These are phyloP conservation scores for Euthynnus affinis DNA, from an alignment of 2,797 vertebrate genomes.

Conservation along the genomic window DNA sequence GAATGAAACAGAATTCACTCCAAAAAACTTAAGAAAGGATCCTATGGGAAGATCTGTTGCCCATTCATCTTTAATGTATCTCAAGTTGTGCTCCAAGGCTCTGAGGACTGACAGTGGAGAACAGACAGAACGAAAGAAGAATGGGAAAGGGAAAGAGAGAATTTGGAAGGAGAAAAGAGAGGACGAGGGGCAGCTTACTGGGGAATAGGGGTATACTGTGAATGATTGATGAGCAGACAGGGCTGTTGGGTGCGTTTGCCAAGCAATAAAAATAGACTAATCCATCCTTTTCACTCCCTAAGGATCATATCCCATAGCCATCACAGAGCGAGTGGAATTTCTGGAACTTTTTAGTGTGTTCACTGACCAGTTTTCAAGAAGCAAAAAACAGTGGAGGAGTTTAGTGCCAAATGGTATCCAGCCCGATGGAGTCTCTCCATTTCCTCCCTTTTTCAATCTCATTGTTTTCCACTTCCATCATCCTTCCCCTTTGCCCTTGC, in stretches of 20 bases:
- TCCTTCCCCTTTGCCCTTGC: constrained; percentile 22
- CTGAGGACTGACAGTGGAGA: constrained; percentile 67
- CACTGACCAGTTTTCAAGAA: constrained; percentile 69
- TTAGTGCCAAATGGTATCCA: constrained; percentile 56
- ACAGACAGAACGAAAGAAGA: constrained; percentile 68
- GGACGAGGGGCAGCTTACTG: constrained; percentile 73
- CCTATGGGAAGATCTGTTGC: constrained; percentile 67
- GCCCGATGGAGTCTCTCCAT: constrained; percentile 51
- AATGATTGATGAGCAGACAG: constrained; percentile 89
- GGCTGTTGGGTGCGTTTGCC: constrained; percentile 77
- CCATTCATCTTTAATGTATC: constrained; percentile 84
- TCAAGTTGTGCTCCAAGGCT: constrained; percentile 70
- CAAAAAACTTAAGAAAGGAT: constrained; percentile 63
- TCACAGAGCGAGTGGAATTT: constrained; percentile 56
- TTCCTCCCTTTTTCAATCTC: constrained; percentile 35
- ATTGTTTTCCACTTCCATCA: constrained; percentile 25
- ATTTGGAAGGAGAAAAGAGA: constrained; percentile 67
- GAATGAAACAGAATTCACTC: constrained; percentile 62
- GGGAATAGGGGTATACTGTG: constrained; percentile 82
- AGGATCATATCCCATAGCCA: constrained; percentile 67
- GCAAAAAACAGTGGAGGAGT: constrained; percentile 49
- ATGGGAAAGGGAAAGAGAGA: constrained; percentile 62
- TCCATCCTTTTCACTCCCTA: constrained; percentile 77
- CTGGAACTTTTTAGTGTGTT: constrained; percentile 63
- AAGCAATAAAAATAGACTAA: constrained; percentile 84